Conservation (phyloP, 1,140 invertebrate species). For the Eurosta solidaginis region DNA sequence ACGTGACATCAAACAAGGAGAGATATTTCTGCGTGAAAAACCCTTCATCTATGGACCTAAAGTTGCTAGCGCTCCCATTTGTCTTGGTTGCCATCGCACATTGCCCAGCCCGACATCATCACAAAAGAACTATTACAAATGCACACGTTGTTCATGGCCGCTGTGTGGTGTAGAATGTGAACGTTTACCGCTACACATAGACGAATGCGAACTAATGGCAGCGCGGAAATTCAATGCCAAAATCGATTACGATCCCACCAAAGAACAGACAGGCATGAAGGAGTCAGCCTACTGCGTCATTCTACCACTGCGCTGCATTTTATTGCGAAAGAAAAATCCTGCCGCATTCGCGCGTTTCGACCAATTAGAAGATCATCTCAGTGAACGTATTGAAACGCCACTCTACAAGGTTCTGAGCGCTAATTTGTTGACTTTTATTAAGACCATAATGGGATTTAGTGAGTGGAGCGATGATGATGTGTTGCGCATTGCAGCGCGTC, state of each 20-base stretch:
- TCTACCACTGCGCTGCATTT: conserved; percentile 67
- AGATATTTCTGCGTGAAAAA: conserved; percentile 69
- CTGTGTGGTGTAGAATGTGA: conserved; percentile 65
- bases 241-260: conserved; percentile 59
- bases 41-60: conserved; percentile 67
- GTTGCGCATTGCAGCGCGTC: conserved; percentile 68
- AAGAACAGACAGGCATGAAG: conserved; percentile 54
- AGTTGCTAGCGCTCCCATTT: conserved; percentile 63
- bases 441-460: conserved; percentile 64
- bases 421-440: conserved; percentile 67
- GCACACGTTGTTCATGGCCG: conserved; percentile 68
- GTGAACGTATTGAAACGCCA: conserved; percentile 64
- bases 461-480: conserved; percentile 66
- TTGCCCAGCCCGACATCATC: conserved; percentile 54
- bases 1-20: conserved; percentile 69
- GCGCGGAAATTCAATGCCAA: conserved; percentile 63
- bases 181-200: conserved; percentile 60
- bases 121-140: conserved; percentile 64
- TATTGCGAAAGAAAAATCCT: conserved; percentile 64
- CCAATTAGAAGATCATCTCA: conserved; percentile 66
- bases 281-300: conserved; percentile 68
- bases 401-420: conserved; percentile 65
- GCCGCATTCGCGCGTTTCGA: conserved; percentile 64
- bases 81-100: conserved; percentile 67
- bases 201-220: conserved; percentile 65